phyloP scores from a whole-genome alignment of 1,140 invertebrate genomes.

The Brachionus koreanus region DNA sequence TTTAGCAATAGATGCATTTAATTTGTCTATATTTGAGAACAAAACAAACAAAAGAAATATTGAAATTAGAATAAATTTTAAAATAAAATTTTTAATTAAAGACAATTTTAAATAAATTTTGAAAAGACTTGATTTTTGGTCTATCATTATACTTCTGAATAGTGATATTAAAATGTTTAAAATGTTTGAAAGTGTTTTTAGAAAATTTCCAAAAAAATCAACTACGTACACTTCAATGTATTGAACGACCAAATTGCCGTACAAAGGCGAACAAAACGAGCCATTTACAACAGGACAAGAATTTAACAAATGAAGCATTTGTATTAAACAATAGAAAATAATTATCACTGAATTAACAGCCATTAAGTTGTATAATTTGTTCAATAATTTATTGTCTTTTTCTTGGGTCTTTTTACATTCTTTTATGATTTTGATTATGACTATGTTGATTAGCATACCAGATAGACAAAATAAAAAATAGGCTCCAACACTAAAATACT shows the following conservation, averaged over 20 bases:
- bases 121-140: not conserved
- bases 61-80: not conserved
- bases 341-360: not conserved
- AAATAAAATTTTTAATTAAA: not conserved
- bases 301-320: not conserved
- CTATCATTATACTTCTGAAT: not conserved
- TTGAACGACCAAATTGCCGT: not conserved
- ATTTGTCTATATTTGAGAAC: not conserved
- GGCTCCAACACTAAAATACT: not conserved
- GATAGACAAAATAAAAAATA: not conserved
- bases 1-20: not conserved
- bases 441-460: not conserved
- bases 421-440: not conserved
- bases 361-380: not conserved
- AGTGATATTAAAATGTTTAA: not conserved
- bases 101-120: not conserved
- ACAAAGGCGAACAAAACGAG: not conserved
- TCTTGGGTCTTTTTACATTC: not conserved
- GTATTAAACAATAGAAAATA: not conserved
- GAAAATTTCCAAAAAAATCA: not conserved
- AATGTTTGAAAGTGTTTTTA: not conserved
- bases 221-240: not conserved
- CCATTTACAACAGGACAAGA: not conserved
- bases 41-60: not conserved
- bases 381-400: not conserved